Evolutionary conservation across 2,888 invertebrate genomes (phyloP).

Genomic region (Agrotis exclamationis): DNA sequence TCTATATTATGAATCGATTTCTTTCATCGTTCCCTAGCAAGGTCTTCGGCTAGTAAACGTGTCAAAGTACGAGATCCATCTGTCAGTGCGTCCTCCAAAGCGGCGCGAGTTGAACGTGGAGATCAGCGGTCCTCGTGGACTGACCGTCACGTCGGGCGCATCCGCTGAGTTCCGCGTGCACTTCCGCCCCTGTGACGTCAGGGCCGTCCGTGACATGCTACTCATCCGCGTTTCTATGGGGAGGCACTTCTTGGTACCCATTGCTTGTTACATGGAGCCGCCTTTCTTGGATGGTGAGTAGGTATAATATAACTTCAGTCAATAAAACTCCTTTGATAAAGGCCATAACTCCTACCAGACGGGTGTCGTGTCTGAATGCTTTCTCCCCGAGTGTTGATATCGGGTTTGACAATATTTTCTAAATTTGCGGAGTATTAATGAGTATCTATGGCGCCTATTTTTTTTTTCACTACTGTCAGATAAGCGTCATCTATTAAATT

Average conservation of each 20-base stretch:
- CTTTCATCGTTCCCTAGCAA: conserved; percentile 65
- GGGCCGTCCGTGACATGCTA: conserved; percentile 71
- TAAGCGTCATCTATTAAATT: neutral
- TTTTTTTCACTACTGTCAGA: neutral
- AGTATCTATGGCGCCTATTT: too few relatives aligned
- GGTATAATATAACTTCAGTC: neutral
- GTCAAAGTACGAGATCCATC: conserved; percentile 75
- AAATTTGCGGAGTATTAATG: too few relatives aligned
- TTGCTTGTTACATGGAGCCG: conserved; percentile 81
- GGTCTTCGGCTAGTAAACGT: conserved; percentile 78
- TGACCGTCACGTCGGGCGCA: conserved; percentile 79
- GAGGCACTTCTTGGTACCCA: conserved; percentile 68
- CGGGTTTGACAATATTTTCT: too few relatives aligned
- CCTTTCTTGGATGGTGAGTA: conserved; percentile 78
- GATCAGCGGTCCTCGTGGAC: conserved; percentile 72
- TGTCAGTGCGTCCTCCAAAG: conserved; percentile 79
- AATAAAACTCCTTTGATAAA: too few relatives aligned
- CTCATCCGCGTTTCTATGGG: conserved; percentile 71
- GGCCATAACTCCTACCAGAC: too few relatives aligned
- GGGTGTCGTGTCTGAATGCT: too few relatives aligned
- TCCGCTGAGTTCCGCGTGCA: conserved; percentile 73
- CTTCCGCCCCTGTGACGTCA: conserved; percentile 76
- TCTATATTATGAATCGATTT: too few relatives aligned
- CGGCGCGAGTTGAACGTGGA: conserved; percentile 73
- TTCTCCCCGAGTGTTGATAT: too few relatives aligned